These are phyloP conservation scores for Chelonus formosanus DNA, from an alignment of 2,888 invertebrate genomes.

Conservation along the genomic window DNA sequence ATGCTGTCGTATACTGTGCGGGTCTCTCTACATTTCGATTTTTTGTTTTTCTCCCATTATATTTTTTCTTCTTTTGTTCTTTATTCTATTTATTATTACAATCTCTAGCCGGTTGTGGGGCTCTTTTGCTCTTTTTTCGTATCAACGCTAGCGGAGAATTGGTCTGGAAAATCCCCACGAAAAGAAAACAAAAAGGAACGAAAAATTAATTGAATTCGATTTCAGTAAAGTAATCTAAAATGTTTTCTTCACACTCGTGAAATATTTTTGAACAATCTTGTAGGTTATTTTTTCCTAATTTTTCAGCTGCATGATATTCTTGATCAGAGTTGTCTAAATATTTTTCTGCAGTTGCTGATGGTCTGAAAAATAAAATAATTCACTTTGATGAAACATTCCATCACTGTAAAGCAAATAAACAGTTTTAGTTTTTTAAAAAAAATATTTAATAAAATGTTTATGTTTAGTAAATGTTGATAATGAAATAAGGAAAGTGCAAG, in stretches of 20 bases:
- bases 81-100: conserved; percentile 26
- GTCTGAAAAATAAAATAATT: conserved; percentile 69
- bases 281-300: conserved; percentile 47
- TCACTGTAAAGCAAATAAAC: too few relatives aligned
- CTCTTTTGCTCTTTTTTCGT: neutral
- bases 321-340: conserved; percentile 73
- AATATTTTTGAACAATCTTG: conserved; percentile 67
- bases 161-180: neutral
- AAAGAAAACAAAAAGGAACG: neutral
- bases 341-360: conserved; percentile 73
- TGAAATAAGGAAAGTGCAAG: too few relatives aligned
- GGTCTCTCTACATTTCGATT: conserved; percentile 61
- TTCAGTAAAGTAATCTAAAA: conserved; percentile 69
- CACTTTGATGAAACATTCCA: too few relatives aligned
- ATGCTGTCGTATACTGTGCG: conserved; percentile 51
- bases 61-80: conserved; percentile 15
- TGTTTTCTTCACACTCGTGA: conserved; percentile 70
- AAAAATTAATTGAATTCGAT: conserved; percentile 12
- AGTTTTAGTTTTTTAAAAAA: too few relatives aligned
- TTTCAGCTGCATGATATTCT: conserved; percentile 77
- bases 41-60: neutral
- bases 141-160: neutral
- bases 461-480: too few relatives aligned
- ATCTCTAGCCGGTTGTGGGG: conserved; percentile 10
- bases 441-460: too few relatives aligned